Base-by-base conservation (phyloP, 37 sponge, comb jelly and placozoan genomes). In the Oscarella lobularis region DNA sequence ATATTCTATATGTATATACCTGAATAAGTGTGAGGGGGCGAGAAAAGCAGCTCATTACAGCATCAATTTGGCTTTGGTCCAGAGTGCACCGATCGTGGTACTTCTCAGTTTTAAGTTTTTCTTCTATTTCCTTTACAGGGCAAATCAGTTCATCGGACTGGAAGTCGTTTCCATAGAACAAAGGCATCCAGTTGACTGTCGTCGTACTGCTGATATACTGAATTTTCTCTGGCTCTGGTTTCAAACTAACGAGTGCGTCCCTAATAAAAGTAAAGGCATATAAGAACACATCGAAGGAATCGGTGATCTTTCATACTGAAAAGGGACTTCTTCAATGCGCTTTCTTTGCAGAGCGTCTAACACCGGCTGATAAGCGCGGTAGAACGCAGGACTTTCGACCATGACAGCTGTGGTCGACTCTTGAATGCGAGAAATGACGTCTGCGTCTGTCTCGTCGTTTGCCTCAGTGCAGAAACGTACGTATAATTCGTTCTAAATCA, bases 341-440 rank as follows among this genome's bases (percentile, higher is more conserved):
- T 20, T 48, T 20, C 20, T 9, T 48, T 48, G 60, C 60, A 48
- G 60, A 48, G 60, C 9, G 9, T 48, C 20, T 20, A 48, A 20
- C 20, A 48, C 60, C 9, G 60, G 60, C 9, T 48, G 20, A 48
- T 48, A 48, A 48, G 60, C 60, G 9, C 60, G 60, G 20, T 27
- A 48, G 60, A 48, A 48, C 20, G 60, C 20, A 48, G 60, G 60
- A 48, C 60, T 48, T 20, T 48, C 60, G 60, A 48, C 60, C 60
- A 48, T 48, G 20, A 48, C 60, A 20, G 60, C 60, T 27, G 9
- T 9, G 14, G 9, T 48, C 9, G 60, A 48, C 9, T 48, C 60
- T 48, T 20, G 60, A 9, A 48, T 27, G 20, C 9, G 60, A 48
- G 20, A 20, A 48, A 48, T 48, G 60, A 48, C 60, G 14, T 48